Conservation (phyloP, 2,888 invertebrate species). For the Tipula helvola region DNA sequence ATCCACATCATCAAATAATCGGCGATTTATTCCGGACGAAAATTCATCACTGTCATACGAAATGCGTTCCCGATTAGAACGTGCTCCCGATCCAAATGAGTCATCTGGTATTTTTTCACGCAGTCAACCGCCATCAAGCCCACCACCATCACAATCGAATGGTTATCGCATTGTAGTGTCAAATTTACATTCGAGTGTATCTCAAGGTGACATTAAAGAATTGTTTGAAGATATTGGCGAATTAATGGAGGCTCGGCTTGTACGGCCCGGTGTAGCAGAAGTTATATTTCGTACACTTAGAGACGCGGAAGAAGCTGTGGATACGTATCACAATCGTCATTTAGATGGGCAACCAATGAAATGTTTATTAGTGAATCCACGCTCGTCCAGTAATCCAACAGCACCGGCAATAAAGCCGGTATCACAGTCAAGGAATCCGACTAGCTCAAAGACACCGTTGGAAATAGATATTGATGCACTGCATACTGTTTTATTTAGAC, state of each 20-base stretch:
- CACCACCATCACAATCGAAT: conserved; percentile 32
- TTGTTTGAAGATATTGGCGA: conserved; percentile 88
- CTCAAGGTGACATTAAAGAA: conserved; percentile 85
- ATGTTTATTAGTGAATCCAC: conserved; percentile 70
- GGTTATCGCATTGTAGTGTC: conserved; percentile 84
- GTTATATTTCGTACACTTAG: conserved; percentile 76
- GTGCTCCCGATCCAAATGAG: conserved; percentile 29
- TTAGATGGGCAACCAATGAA: conserved; percentile 91
- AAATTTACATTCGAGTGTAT: conserved; percentile 75
- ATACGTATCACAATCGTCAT: conserved; percentile 85
- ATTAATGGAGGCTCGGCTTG: conserved; percentile 67
- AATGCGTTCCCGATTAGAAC: conserved; percentile 30
- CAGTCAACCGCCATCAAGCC: background rate
- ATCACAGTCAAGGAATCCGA: background rate
- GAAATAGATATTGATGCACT: conserved; percentile 36
- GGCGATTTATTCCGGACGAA: conserved; percentile 24
- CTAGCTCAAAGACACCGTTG: conserved; percentile 25
- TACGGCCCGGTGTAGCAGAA: conserved; percentile 80
- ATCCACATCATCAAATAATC: conserved; percentile 20
- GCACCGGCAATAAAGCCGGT: conserved; percentile 26
- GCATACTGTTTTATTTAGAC: conserved; percentile 33
- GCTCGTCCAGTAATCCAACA: conserved; percentile 48
- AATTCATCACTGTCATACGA: conserved; percentile 31
- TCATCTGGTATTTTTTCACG: conserved; percentile 35
- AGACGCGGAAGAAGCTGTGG: conserved; percentile 82